Evolutionary conservation across 2,888 invertebrate genomes (phyloP), one percentile per base, ranked within the genome.

Genomic region (Drosophila meridiana): DNA sequence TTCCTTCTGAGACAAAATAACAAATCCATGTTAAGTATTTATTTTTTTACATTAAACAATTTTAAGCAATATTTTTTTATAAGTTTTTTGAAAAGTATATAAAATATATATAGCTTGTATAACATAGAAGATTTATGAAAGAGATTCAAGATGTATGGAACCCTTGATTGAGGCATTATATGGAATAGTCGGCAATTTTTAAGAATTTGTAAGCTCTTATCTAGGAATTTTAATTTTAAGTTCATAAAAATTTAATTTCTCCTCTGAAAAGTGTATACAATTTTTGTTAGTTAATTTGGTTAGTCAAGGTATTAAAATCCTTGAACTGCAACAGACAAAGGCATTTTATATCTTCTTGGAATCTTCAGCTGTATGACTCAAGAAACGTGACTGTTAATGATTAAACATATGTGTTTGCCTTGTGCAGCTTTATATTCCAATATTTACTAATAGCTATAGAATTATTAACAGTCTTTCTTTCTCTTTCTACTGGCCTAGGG

Each of bases 381-480:
- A 34, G 38, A 59, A n/a, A 42, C 7, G 38, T 14, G 53, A 4
- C 14, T 60, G 11, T 43, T 40, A 38, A 36, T 14, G 13, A 7
- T 52, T 2, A 20, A 34, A n/a, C 36, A 20, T 52, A n/a, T 53
- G 8, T 8, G 26, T 65, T 47, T 56, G 14, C 43, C 20, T 62
- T 56, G 52, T 53, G 11, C 38, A 13, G 40, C 9, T 55, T 48
- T 9, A 4, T 34, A 30, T 52, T 62, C 45, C 42, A 14, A 32
- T 55, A 73, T 70, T 68, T 71, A 40, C 64, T 55, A 47, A 61
- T 4, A 26, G 30, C 43, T 38, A 48, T 52, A 56, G 66, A 59
- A 57, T 66, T 63, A 65, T 70, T 69, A 48, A 30, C 43, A 53
- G 36, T 20, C 6, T 66, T 61, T 56, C 65, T 48, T 40, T 20